Conservation (phyloP, 1,140 invertebrate species). For the Riptortus pedestris region DNA sequence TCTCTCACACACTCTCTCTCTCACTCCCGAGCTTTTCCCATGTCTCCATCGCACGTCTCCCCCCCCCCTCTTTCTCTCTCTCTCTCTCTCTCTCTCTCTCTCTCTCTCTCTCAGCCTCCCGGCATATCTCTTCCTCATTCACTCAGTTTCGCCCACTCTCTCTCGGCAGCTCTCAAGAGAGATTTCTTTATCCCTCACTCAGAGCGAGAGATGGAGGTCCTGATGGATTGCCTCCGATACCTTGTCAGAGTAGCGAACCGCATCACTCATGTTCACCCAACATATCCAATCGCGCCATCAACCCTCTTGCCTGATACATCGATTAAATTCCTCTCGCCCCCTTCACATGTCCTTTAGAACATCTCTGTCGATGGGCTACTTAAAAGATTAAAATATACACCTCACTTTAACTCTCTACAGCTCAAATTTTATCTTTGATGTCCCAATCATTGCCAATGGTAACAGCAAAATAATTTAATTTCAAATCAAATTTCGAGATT, state of each 20-base stretch:
- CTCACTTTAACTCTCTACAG: too few species aligned
- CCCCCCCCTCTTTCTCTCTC: background rate
- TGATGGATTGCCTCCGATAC: conserved; percentile 7
- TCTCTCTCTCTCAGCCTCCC: background rate
- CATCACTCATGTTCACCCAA: too few species aligned
- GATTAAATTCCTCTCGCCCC: background rate
- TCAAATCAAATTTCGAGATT: too few species aligned
- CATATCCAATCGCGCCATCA: too few species aligned
- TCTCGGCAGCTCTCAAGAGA: background rate
- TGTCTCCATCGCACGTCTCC: background rate
- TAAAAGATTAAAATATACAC: too few species aligned
- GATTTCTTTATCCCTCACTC: background rate
- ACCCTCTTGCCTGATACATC: background rate
- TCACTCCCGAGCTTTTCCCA: background rate
- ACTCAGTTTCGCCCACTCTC: background rate
- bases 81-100: conserved; percentile 3
- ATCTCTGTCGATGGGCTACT: too few species aligned
- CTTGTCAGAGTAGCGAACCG: too few species aligned
- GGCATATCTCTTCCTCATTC: background rate
- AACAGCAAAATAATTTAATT: too few species aligned
- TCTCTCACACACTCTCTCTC: background rate
- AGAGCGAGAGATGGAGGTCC: background rate
- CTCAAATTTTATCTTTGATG: too few species aligned
- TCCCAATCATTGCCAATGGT: too few species aligned
- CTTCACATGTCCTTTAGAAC: too few species aligned